phyloP scores from a whole-genome alignment of 2,888 invertebrate species.

The Harmothoe impar region DNA sequence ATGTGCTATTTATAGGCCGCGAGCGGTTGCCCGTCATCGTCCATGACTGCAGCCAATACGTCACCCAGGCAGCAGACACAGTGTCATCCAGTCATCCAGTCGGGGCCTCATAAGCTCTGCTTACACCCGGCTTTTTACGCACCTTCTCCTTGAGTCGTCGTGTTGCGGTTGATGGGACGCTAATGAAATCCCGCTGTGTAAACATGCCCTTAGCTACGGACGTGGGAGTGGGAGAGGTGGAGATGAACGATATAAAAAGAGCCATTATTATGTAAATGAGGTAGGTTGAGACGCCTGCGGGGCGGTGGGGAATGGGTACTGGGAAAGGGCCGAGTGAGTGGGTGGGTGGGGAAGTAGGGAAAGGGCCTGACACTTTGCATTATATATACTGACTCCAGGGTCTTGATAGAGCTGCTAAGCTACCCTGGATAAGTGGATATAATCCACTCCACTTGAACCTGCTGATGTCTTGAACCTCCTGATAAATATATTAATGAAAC shows the following conservation, averaged over 20 bases:
- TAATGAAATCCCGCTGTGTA: conserved; percentile 4
- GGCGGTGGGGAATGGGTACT: neutral
- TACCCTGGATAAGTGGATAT: neutral
- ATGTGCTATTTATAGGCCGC: neutral
- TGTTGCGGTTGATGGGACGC: neutral
- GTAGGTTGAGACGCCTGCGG: neutral
- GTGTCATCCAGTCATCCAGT: neutral
- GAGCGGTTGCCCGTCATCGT: neutral
- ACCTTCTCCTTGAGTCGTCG: neutral
- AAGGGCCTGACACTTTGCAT: too few species aligned
- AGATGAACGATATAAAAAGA: neutral
- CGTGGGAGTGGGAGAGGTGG: conserved; percentile 5
- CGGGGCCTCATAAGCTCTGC: neutral
- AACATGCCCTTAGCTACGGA: neutral
- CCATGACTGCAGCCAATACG: neutral
- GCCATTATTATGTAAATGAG: conserved; percentile 26
- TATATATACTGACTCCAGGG: too few species aligned
- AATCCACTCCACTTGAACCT: neutral
- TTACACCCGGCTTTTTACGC: neutral
- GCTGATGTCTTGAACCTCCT: neutral
- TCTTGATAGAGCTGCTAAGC: too few species aligned
- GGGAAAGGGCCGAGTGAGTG: neutral
- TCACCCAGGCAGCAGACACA: neutral
- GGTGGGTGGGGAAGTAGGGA: neutral
- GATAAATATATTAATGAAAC: too few species aligned